Conservation (phyloP, 2,113 vertebrate species). For the Mobula hypostoma region DNA sequence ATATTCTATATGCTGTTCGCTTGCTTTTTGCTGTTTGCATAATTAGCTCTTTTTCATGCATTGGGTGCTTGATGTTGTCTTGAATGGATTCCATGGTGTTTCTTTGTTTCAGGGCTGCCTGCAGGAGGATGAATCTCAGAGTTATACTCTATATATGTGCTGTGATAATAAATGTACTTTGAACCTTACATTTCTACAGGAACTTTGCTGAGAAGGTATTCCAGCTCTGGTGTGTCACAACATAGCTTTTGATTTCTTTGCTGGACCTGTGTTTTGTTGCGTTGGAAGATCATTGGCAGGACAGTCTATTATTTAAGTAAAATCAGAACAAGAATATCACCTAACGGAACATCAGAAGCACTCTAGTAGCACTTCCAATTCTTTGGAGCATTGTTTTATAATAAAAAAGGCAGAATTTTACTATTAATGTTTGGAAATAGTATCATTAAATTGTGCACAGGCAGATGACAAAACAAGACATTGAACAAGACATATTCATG, state of each 20-base stretch:
- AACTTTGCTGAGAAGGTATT: not conserved
- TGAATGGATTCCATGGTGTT: too few species aligned
- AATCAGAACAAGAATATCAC: not conserved
- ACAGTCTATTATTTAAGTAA: not conserved
- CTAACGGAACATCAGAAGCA: not conserved
- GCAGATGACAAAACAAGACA: not conserved
- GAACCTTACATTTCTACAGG: not conserved
- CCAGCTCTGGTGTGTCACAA: not conserved
- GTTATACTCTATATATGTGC: too few species aligned
- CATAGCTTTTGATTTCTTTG: constrained; percentile 15
- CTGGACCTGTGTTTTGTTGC: not conserved
- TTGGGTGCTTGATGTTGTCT: too few species aligned
- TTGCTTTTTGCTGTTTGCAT: too few species aligned
- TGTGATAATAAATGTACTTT: too few species aligned
- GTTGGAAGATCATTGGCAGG: not conserved
- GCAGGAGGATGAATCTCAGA: too few species aligned
- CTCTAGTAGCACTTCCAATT: not conserved
- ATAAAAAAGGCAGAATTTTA: not conserved
- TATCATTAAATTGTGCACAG: not conserved
- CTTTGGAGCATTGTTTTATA: not conserved
- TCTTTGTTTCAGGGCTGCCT: too few species aligned
- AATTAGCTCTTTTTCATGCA: too few species aligned
- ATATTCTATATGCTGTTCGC: too few species aligned
- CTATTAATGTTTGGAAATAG: not conserved
- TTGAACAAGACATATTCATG: not conserved